A percentile compares a stretch with the other conserved stretches of the same genome.
These are phyloP conservation scores for Telenomus remus DNA, from an alignment of 1,140 invertebrate species.

Conservation along the genomic window DNA sequence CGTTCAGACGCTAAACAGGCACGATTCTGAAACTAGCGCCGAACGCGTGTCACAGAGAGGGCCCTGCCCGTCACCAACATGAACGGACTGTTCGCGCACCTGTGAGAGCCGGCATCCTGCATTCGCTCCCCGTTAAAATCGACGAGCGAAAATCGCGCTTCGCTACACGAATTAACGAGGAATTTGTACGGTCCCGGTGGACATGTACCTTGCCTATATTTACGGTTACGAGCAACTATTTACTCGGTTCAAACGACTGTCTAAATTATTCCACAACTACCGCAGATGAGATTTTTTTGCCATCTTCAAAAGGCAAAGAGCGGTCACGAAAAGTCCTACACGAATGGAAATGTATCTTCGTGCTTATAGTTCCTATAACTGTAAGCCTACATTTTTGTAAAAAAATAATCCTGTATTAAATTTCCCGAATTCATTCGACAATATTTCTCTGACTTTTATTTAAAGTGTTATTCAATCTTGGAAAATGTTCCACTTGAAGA, in stretches of 20 bases:
- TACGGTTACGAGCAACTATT: slow-evolving; percentile 51
- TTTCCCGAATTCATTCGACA: too few species aligned
- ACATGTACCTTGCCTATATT: slow-evolving; percentile 52
- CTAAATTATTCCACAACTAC: slow-evolving; percentile 45
- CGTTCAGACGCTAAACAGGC: slow-evolving; percentile 68
- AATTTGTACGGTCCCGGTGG: slow-evolving; percentile 50
- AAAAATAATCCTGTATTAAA: too few species aligned
- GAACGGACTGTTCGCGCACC: slow-evolving; percentile 54
- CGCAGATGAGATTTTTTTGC: slow-evolving; percentile 19
- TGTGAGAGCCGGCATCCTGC: slow-evolving; percentile 48
- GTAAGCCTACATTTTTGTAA: not conserved
- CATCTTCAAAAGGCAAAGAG: slow-evolving; percentile 24
- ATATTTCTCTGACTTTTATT: too few species aligned
- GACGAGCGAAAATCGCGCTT: slow-evolving; percentile 56
- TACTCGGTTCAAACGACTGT: slow-evolving; percentile 31
- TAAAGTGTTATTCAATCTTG: too few species aligned
- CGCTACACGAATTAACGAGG: slow-evolving; percentile 58
- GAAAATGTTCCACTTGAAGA: slow-evolving; percentile 2
- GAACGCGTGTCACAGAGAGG: slow-evolving; percentile 64
- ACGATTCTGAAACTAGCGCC: slow-evolving; percentile 60
- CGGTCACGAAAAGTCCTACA: slow-evolving; percentile 12
- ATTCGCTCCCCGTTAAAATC: slow-evolving; percentile 55
- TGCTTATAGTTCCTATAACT: slow-evolving; percentile 13
- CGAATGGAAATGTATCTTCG: slow-evolving; percentile 13
- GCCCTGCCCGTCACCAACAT: slow-evolving; percentile 68